phyloP scores from a whole-genome alignment of 2,888 invertebrate species.

The Coelogynopora nodosa region DNA sequence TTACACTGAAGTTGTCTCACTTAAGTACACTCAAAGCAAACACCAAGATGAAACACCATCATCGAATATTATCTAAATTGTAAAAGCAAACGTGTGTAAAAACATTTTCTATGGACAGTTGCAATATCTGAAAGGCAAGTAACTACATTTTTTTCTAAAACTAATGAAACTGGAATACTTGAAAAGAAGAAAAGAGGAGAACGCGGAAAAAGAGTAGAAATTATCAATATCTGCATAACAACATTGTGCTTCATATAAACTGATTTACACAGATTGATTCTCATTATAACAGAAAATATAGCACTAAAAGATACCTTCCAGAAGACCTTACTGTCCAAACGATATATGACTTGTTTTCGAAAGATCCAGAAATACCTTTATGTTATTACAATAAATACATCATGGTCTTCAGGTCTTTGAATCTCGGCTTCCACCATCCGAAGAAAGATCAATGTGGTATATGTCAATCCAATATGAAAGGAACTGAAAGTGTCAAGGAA shows the following conservation, averaged over 20 bases:
- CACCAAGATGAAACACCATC: neutral
- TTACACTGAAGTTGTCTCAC: neutral
- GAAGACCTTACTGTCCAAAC: neutral
- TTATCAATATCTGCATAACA: neutral
- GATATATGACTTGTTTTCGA: neutral
- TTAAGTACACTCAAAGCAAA: neutral
- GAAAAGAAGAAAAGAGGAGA: neutral
- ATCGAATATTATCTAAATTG: neutral
- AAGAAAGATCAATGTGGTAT: conserved; percentile 8
- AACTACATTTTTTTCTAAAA: neutral
- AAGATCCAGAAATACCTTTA: neutral
- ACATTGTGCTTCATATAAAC: neutral
- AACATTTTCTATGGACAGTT: neutral
- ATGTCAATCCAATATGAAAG: neutral
- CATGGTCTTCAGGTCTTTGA: neutral
- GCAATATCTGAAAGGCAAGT: neutral
- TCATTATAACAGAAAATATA: neutral
- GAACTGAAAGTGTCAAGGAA: neutral
- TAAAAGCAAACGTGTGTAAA: neutral
- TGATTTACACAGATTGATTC: neutral
- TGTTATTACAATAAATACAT: neutral
- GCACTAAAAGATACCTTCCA: neutral
- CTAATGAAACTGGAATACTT: conserved; percentile 9
- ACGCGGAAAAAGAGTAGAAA: neutral
- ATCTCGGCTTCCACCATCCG: neutral